Evolutionary conservation across 2,113 vertebrate genomes (phyloP).

Genomic region (Apaloderma vittatum): DNA sequence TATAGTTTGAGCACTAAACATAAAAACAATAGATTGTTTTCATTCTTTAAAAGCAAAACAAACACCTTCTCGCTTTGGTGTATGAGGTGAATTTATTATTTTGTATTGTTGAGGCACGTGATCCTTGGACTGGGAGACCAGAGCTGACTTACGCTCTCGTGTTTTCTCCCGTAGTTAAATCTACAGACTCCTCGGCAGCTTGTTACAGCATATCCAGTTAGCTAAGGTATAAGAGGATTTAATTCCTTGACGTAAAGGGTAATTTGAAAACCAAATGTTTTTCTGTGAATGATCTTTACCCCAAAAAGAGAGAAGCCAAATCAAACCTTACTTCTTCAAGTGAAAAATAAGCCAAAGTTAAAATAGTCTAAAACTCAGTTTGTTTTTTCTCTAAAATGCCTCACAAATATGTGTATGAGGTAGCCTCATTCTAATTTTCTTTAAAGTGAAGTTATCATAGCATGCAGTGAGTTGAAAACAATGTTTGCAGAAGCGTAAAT

Average conservation of each 20-base stretch:
- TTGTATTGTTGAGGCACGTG: neutral
- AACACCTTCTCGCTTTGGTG: neutral
- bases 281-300: neutral
- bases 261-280: neutral
- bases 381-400: neutral
- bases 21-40: neutral
- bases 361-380: neutral
- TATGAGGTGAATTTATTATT: neutral
- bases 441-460: neutral
- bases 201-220: neutral
- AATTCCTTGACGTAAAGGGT: neutral
- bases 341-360: neutral
- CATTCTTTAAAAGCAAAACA: neutral
- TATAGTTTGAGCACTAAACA: neutral
- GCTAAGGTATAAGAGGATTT: neutral
- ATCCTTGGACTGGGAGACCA: neutral
- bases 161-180: neutral
- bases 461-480: neutral
- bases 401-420: neutral
- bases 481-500: neutral
- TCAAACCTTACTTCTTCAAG: neutral
- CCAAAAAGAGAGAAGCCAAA: neutral
- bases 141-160: neutral
- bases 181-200: neutral
- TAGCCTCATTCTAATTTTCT: neutral